Conservation (phyloP, 2,113 vertebrate species). For the Tor tambroides region DNA sequence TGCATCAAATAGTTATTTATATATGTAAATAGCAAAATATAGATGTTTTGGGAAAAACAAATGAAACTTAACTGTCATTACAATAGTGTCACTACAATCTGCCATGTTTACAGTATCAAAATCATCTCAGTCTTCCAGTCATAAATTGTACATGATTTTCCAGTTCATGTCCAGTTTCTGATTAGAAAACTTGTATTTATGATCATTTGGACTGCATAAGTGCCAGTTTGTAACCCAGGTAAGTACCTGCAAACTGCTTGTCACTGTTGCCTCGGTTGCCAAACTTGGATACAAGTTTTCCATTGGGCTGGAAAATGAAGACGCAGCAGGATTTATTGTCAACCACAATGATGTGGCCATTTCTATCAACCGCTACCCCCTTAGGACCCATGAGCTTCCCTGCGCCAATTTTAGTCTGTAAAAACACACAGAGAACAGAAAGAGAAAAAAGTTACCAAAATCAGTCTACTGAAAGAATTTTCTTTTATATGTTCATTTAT, state of each 20-base stretch:
- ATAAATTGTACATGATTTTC: too few species aligned
- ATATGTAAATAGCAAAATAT: not conserved
- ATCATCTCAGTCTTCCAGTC: not conserved
- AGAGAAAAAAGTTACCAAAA: not conserved
- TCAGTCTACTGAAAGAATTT: not conserved
- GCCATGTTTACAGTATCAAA: not conserved
- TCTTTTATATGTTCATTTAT: not conserved
- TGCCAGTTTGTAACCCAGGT: conserved; percentile 71
- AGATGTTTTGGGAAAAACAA: not conserved
- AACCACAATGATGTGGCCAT: conserved; percentile 95
- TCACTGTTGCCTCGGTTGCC: conserved; percentile 96
- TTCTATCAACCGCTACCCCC: conserved; percentile 94
- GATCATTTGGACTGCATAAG: conserved; percentile 54
- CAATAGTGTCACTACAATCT: not conserved
- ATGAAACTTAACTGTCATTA: not conserved
- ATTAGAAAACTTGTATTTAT: not conserved
- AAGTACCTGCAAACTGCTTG: conserved; percentile 98
- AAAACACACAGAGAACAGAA: not conserved
- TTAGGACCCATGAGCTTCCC: conserved; percentile 98
- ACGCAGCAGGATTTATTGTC: conserved; percentile 98
- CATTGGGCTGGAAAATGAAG: conserved; percentile 95
- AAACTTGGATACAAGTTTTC: conserved; percentile 96
- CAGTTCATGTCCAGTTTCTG: not conserved
- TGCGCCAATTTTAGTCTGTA: conserved; percentile 91
- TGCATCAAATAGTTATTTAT: not conserved